Percentiles rank a stretch among this genome's conserved stretches.
These are phyloP conservation scores for Cotesia vestalis DNA, from an alignment of 1,140 invertebrate species.

Conservation along the genomic window DNA sequence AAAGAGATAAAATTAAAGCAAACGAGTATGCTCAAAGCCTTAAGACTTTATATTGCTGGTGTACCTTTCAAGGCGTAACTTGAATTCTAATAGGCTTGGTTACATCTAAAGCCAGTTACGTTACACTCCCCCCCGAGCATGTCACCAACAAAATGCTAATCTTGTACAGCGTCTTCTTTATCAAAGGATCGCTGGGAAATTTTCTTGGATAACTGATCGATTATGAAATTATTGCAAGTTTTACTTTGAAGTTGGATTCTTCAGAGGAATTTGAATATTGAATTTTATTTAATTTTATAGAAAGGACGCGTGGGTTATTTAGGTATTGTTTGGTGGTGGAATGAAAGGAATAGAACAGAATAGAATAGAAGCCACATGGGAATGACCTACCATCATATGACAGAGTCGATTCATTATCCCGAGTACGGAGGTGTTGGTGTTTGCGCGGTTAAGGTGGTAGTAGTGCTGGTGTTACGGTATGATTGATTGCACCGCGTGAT, in stretches of 20 bases:
- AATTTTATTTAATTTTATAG: no score
- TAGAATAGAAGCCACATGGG: slow-evolving; percentile 24
- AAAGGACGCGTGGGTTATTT: no score
- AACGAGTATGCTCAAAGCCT: neutral
- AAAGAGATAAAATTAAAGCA: neutral
- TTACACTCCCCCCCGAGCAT: slow-evolving; percentile 32
- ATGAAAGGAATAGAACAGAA: neutral
- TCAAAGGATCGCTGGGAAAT: no score
- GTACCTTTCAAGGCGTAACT: slow-evolving; percentile 41
- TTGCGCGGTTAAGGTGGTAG: neutral
- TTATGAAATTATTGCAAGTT: no score
- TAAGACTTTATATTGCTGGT: no score
- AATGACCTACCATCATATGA: slow-evolving; percentile 29
- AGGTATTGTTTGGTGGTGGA: neutral
- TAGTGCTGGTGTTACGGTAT: slow-evolving; percentile 56
- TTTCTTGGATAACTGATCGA: no score
- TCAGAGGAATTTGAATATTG: no score
- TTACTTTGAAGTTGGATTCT: no score
- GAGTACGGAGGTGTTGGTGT: neutral
- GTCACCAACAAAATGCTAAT: no score
- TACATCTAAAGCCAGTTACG: slow-evolving; percentile 41
- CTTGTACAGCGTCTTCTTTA: no score
- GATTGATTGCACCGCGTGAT: slow-evolving; percentile 62
- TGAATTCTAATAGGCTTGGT: slow-evolving; percentile 51
- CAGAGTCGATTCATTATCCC: slow-evolving; percentile 28